These are phyloP conservation scores for Eucidaris tribuloides DNA, from an alignment of 35 echinoderm and acorn worm species.

Conservation along the genomic window DNA sequence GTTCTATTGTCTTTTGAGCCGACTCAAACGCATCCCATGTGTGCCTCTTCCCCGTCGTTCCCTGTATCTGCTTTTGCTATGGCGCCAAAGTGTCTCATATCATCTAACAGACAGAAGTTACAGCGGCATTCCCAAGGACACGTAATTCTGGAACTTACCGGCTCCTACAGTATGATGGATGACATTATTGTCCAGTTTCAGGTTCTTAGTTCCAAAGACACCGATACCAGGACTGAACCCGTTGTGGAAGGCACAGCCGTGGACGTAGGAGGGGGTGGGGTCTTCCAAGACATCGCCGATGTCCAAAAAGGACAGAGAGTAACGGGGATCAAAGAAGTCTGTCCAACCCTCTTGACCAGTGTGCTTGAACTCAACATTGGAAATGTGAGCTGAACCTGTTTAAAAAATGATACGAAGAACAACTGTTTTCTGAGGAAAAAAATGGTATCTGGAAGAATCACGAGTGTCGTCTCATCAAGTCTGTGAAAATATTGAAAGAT, in stretches of 20 bases:
- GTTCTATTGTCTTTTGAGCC: too few relatives aligned
- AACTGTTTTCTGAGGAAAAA: background rate
- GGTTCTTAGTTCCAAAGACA: background rate
- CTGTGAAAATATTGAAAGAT: background rate
- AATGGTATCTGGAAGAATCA: background rate
- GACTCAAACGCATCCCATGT: too few relatives aligned
- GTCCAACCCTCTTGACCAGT: conserved; percentile 36
- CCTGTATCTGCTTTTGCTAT: too few relatives aligned
- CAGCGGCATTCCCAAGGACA: too few relatives aligned
- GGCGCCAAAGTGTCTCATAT: too few relatives aligned
- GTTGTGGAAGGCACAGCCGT: conserved; percentile 14
- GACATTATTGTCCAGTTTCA: conserved; percentile 13
- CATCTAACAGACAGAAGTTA: too few relatives aligned
- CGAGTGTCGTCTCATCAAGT: background rate
- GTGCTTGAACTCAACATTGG: conserved; percentile 41
- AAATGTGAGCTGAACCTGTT: conserved; percentile 18
- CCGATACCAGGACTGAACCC: conserved; percentile 34
- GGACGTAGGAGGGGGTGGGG: background rate
- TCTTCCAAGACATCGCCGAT: background rate
- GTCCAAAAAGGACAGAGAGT: conserved; percentile 17
- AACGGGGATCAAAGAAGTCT: conserved; percentile 26
- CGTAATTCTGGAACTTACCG: background rate
- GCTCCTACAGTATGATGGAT: conserved; percentile 26
- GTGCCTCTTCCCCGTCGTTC: too few relatives aligned
- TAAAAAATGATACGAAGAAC: background rate